Conservation (phyloP, 2,888 invertebrate genomes). For the Tubulanus polymorphus region DNA sequence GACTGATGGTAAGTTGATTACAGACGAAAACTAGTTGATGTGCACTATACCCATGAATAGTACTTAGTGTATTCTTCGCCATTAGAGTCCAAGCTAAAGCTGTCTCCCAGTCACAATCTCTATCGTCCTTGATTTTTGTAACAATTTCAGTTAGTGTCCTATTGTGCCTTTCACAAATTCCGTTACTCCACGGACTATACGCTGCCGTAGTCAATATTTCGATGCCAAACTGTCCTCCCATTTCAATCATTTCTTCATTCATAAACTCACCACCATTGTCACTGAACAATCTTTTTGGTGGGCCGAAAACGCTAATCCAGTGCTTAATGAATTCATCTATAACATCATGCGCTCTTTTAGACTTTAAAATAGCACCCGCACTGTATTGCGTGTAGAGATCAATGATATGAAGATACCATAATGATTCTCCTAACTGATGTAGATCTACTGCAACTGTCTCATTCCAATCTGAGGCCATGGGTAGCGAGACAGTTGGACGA, state of each 20-base stretch:
- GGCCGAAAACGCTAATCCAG: conserved; percentile 16
- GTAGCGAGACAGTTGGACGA: conserved; percentile 7
- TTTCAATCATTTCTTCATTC: conserved; percentile 17
- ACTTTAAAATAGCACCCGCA: conserved; percentile 13
- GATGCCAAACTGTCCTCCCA: conserved; percentile 17
- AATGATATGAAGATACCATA: conserved; percentile 14
- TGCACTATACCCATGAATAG: conserved; percentile 3
- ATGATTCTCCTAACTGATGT: not conserved
- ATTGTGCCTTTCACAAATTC: conserved; percentile 2
- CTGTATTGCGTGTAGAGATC: conserved; percentile 18
- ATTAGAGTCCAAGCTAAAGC: not conserved
- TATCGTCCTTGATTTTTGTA: not conserved
- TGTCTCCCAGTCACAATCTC: not conserved
- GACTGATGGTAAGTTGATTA: conserved; percentile 2
- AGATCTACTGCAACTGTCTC: conserved; percentile 10
- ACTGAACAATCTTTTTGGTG: conserved; percentile 10
- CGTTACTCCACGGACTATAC: conserved; percentile 4
- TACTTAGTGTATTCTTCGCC: too few species aligned
- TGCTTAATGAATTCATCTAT: conserved; percentile 13
- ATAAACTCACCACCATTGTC: conserved; percentile 21
- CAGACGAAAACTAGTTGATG: not conserved
- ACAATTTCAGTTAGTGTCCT: not conserved
- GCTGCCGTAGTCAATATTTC: conserved; percentile 10
- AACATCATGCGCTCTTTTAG: conserved; percentile 13
- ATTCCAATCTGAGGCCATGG: conserved; percentile 11